These are phyloP conservation scores for Psylliodes chrysocephalus DNA, from an alignment of 2,888 invertebrate genomes.

Conservation along the genomic window DNA sequence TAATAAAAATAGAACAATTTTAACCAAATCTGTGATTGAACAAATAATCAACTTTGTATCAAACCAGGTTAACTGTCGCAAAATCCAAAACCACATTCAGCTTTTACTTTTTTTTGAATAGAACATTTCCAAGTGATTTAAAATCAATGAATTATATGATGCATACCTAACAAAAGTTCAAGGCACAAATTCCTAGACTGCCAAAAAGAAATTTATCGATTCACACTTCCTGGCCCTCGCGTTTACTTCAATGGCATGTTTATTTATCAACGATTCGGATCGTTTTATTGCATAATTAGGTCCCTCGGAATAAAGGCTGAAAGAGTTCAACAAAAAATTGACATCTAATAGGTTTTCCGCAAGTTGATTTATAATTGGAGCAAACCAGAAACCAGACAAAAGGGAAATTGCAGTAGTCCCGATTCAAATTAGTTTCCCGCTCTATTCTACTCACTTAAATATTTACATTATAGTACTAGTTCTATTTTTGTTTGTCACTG, in stretches of 20 bases:
- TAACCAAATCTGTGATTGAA: no score
- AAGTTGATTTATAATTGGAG: no score
- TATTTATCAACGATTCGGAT: not conserved
- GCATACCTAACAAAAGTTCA: not conserved
- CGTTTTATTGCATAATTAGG: not conserved
- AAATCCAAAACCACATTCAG: not conserved
- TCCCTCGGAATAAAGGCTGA: not conserved
- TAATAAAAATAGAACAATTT: no score
- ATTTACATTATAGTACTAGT: no score
- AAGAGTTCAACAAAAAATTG: not conserved
- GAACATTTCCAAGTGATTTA: constrained; percentile 1
- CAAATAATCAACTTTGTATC: no score
- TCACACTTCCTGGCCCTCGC: not conserved
- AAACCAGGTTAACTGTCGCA: not conserved
- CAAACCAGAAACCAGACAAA: no score
- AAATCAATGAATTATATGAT: not conserved
- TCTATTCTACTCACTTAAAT: no score
- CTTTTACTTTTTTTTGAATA: not conserved
- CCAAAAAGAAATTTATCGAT: constrained; percentile 6
- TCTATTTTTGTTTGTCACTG: no score
- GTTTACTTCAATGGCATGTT: not conserved
- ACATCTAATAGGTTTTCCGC: no score
- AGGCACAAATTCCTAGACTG: not conserved
- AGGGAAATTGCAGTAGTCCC: no score
- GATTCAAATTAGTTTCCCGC: no score